These are phyloP conservation scores for Oxyura jamaicensis DNA, from an alignment of 2,113 vertebrate species.

Conservation along the genomic window DNA sequence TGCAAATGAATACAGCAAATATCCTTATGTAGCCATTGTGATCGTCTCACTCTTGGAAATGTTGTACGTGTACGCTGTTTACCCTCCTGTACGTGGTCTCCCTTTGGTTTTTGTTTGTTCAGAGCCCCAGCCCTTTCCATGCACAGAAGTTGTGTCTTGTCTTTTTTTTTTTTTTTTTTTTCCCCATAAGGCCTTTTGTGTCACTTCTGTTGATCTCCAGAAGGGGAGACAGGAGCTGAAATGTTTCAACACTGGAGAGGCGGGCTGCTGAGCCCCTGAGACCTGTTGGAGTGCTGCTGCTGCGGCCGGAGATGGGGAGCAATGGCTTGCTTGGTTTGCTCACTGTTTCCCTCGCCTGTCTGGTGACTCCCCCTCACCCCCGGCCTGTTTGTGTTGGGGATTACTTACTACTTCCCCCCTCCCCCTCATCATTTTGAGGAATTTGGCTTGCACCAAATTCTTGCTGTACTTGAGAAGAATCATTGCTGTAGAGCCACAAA, in stretches of 20 bases:
- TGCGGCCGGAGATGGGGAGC: not conserved
- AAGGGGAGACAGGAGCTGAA: slow-evolving; percentile 38
- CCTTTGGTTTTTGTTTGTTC: not conserved
- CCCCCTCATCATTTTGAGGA: not conserved
- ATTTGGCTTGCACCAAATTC: slow-evolving; percentile 26
- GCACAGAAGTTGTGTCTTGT: not conserved
- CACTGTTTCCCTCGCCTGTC: not conserved
- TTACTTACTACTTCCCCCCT: not conserved
- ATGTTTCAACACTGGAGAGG: slow-evolving; percentile 39
- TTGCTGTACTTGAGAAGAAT: slow-evolving; percentile 28
- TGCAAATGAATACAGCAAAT: slow-evolving; percentile 59
- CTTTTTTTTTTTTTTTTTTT: not conserved
- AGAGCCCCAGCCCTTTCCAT: not conserved
- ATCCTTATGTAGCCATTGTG: slow-evolving; percentile 43
- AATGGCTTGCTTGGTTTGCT: not conserved
- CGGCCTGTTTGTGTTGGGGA: not conserved
- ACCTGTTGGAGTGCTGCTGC: not conserved
- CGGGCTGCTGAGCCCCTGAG: slow-evolving; percentile 16
- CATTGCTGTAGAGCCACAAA: not conserved
- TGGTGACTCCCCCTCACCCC: not conserved
- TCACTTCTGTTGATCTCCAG: not conserved
- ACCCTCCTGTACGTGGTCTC: not conserved
- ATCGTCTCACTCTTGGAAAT: not conserved
- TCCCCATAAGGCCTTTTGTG: not conserved
- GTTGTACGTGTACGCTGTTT: slow-evolving; percentile 34